Conservation (phyloP, 2,113 vertebrate genomes). For the Dascyllus trimaculatus region DNA sequence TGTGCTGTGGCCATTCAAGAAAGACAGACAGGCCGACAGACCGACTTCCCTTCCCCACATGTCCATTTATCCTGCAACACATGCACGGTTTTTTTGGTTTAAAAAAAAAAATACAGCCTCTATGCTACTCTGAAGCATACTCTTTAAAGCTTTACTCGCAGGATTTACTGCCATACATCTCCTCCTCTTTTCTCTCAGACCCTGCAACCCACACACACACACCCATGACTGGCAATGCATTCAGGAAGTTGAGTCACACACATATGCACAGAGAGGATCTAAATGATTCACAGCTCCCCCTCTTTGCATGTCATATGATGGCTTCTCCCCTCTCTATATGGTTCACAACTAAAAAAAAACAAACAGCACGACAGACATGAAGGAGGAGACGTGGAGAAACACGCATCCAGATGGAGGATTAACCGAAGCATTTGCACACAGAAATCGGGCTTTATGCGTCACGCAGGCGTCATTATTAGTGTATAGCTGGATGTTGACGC, state of each 20-base stretch:
- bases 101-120: constrained; percentile 44
- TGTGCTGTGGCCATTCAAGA: constrained; percentile 28
- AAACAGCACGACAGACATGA: constrained; percentile 31
- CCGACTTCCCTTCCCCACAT: constrained; percentile 12
- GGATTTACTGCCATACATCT: constrained; percentile 64
- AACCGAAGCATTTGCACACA: constrained; percentile 59
- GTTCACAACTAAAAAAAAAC: constrained; percentile 21
- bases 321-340: constrained; percentile 12
- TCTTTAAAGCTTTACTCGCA: constrained; percentile 61
- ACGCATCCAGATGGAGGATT: constrained; percentile 73
- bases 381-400: constrained; percentile 6
- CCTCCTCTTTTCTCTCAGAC: constrained; percentile 13
- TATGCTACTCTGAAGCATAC: constrained; percentile 38
- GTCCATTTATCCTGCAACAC: constrained; percentile 34
- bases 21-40: constrained; percentile 32
- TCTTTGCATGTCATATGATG: constrained; percentile 14
- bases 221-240: constrained; percentile 52
- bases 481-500: constrained; percentile 50
- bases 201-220: constrained; percentile 34
- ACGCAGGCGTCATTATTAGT: constrained; percentile 68
- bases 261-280: constrained; percentile 39
- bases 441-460: constrained; percentile 73
- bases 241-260: constrained; percentile 75
- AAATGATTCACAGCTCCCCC: constrained; percentile 50
- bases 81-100: constrained; percentile 15